Evolutionary conservation across 2,797 vertebrate genomes (phyloP).

Genomic region (Trachurus trachurus): DNA sequence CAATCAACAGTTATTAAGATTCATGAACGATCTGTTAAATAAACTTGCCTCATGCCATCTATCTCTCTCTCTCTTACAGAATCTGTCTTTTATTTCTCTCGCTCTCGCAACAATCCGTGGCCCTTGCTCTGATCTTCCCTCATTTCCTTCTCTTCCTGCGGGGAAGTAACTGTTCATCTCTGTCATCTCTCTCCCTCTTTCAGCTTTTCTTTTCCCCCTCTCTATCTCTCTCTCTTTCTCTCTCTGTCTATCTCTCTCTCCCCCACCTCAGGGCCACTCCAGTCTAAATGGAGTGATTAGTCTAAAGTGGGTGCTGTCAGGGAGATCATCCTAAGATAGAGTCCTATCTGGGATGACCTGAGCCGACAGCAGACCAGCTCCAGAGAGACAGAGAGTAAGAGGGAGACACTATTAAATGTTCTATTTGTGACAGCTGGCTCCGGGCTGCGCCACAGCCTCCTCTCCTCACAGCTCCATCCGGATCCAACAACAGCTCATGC

Average conservation of each 20-base stretch:
- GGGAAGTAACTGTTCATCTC: conserved; percentile 78
- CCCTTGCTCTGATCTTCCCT: conserved; percentile 56
- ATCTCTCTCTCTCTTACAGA: conserved; percentile 39
- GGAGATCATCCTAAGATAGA: conserved; percentile 85
- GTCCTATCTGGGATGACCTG: conserved; percentile 84
- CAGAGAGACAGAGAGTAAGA: conserved; percentile 73
- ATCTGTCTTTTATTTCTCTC: conserved; percentile 42
- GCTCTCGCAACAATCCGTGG: conserved; percentile 23
- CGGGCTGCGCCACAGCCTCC: conserved; percentile 70
- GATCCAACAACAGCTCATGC: conserved; percentile 61
- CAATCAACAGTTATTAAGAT: conserved; percentile 57
- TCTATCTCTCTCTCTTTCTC: conserved; percentile 52
- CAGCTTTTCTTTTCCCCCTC: conserved; percentile 46
- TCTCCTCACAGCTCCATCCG: conserved; percentile 58
- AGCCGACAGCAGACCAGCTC: conserved; percentile 84
- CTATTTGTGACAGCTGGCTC: conserved; percentile 84
- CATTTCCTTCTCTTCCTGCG: conserved; percentile 72
- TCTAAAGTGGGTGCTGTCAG: conserved; percentile 86
- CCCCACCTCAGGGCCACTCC: conserved; percentile 83
- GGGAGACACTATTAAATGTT: conserved; percentile 83
- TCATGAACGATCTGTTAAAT: conserved; percentile 43
- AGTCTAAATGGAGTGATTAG: conserved; percentile 86
- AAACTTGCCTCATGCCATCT: conserved; percentile 53
- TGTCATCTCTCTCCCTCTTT: conserved; percentile 72
- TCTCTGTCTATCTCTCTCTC: conserved; percentile 50